These are phyloP conservation scores for Champsocephalus esox DNA, from an alignment of 2,797 vertebrate species.

Conservation along the genomic window DNA sequence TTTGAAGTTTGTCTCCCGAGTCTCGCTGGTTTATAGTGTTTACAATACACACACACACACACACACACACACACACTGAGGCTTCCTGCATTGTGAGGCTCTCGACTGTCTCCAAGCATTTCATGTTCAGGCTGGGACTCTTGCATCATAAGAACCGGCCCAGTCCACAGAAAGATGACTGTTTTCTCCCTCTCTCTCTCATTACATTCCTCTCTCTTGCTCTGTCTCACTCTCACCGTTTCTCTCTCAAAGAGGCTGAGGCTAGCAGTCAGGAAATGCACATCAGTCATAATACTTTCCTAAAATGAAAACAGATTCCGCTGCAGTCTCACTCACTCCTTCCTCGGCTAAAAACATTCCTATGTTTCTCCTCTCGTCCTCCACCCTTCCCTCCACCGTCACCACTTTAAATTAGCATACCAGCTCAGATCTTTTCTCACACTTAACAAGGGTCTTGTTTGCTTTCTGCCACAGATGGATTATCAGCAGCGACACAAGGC, in stretches of 20 bases:
- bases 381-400: slow-evolving; percentile 54
- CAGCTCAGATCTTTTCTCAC: slow-evolving; percentile 38
- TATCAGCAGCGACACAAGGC: slow-evolving; percentile 61
- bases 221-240: slow-evolving; percentile 66
- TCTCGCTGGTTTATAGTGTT: slow-evolving; percentile 61
- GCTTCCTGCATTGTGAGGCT: slow-evolving; percentile 69
- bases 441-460: slow-evolving; percentile 62
- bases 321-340: slow-evolving; percentile 67
- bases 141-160: slow-evolving; percentile 71
- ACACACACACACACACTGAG: slow-evolving; percentile 32
- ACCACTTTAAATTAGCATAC: slow-evolving; percentile 58
- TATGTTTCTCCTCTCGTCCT: slow-evolving; percentile 67
- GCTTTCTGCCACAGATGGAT: slow-evolving; percentile 67
- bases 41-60: slow-evolving; percentile 34
- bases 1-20: slow-evolving; percentile 76
- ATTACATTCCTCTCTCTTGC: slow-evolving; percentile 51
- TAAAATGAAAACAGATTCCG: slow-evolving; percentile 87
- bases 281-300: slow-evolving; percentile 87
- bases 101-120: slow-evolving; percentile 71
- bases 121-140: slow-evolving; percentile 80
- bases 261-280: slow-evolving; percentile 85
- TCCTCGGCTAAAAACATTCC: slow-evolving; percentile 73
- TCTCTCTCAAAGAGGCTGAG: slow-evolving; percentile 74
- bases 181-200: slow-evolving; percentile 53
- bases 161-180: slow-evolving; percentile 74